These are phyloP conservation scores for Melanotus villosus DNA, from an alignment of 2,888 invertebrate species.

Conservation along the genomic window DNA sequence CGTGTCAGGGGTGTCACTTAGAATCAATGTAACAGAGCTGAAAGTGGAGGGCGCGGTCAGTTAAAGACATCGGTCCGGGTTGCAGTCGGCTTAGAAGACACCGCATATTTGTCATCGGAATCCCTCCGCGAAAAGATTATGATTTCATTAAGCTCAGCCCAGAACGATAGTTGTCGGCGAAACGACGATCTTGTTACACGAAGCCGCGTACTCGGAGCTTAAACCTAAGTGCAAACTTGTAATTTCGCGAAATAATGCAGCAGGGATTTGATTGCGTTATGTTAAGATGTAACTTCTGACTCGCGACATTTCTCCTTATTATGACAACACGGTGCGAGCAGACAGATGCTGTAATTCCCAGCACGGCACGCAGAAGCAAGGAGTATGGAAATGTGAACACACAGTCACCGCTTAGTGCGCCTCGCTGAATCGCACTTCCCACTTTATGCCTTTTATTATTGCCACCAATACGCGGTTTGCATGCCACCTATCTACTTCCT, in stretches of 20 bases:
- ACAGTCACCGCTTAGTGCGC: conserved; percentile 36
- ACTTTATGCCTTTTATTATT: conserved; percentile 60
- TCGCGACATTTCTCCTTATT: conserved; percentile 53
- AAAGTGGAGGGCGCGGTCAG: conserved; percentile 47
- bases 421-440: conserved; percentile 44
- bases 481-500: conserved; percentile 55
- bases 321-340: conserved; percentile 51
- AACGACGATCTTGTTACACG: conserved; percentile 15
- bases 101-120: conserved; percentile 49
- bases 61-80: conserved; percentile 29
- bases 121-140: conserved; percentile 51
- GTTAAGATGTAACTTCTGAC: conserved; percentile 55
- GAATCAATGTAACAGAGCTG: conserved; percentile 53
- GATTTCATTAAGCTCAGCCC: conserved; percentile 48
- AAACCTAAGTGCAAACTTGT: conserved; percentile 45
- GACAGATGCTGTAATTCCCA: conserved; percentile 47
- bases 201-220: conserved; percentile 11
- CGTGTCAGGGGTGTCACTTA: conserved; percentile 54
- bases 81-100: conserved; percentile 26
- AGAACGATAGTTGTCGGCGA: conserved; percentile 12
- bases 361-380: conserved; percentile 48
- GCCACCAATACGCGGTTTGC: conserved; percentile 54
- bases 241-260: conserved; percentile 54
- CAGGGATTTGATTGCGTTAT: conserved; percentile 54
- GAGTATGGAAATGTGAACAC: conserved; percentile 40